Evolutionary conservation across 2,888 invertebrate genomes (phyloP), one percentile per base, ranked within the genome.

Genomic region (Oscheius sp.): DNA sequence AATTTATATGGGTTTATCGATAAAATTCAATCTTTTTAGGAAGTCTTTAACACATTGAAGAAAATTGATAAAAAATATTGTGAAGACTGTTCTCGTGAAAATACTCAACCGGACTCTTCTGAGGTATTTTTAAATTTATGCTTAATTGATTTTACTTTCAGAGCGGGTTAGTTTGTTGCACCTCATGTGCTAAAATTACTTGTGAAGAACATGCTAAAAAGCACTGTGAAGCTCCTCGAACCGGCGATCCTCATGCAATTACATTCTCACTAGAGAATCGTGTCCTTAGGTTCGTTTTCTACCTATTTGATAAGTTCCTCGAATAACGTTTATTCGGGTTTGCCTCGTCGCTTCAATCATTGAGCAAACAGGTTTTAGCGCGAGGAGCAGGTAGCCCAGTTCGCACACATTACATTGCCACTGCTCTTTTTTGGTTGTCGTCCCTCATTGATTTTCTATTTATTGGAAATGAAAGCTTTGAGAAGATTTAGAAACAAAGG

Each of bases 311-410:
- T 9, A 9, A 36, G 36, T 9, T 36, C 14, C 8, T 36, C 36
- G 36, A 41, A 41, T 2, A 41, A 41, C 2, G 3, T 12, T 12
- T 41, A 14, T 20, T 6, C 47, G 12, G 14, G 36, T 36, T 14
- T 14, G 36, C 12, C 20, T 24, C 20, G 8, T 47, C 24, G 22
- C 47, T 24, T 22, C 47, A 6, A 44, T 59, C 59, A 59, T 30
- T 28, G 59, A 41, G 59, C 59, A 59, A 59, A 59, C 59, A 59
- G 59, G 59, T 59, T 59, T 59, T 41, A 41, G 26, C 59, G 44
- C 44, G 59, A 36, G 36, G 38, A 12, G 22, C 41, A 44, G 28
- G 26, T n/a, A 44, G 59, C 12, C 41, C 20, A 17, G 14, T 41
- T 14, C 14, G 41, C 41, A 3, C 41, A 14, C 20, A 17, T 41